Evolutionary conservation across 2,797 vertebrate genomes (phyloP).

Genomic region (Prionace glauca): DNA sequence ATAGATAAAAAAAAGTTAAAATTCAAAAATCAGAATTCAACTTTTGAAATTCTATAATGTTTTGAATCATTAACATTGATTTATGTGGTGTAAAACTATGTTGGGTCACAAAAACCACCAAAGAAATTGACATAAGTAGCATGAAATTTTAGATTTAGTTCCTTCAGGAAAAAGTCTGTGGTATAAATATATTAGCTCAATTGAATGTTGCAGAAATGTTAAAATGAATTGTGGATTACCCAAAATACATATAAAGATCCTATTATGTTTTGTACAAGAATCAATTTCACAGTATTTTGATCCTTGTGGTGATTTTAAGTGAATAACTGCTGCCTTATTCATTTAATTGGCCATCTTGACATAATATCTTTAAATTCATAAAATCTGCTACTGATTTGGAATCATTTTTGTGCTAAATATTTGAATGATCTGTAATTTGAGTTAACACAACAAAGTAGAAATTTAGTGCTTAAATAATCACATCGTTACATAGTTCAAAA

Average conservation of each 20-base stretch:
- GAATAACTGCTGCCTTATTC: neutral
- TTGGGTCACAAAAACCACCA: neutral
- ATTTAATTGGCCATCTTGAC: neutral
- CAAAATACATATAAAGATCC: neutral
- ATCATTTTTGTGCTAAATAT: neutral
- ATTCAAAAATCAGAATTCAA: neutral
- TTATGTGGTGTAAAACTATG: neutral
- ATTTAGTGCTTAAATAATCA: no score
- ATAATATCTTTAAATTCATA: neutral
- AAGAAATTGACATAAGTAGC: constrained; percentile 14
- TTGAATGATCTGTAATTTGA: no score
- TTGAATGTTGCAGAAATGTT: neutral
- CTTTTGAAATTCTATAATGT: neutral
- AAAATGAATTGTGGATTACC: neutral
- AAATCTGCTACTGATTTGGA: neutral
- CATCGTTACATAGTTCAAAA: neutral
- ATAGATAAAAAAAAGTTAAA: neutral
- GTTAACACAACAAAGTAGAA: no score
- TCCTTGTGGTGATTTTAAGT: neutral
- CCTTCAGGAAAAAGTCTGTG: neutral
- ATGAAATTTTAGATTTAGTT: constrained; percentile 14
- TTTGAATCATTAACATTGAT: constrained; percentile 4
- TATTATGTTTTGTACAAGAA: neutral
- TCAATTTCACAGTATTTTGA: neutral
- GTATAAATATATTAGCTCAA: neutral